Percentiles rank a stretch among this genome's conserved stretches.
Conservation (phyloP, 2,888 invertebrate species). For the Alitta virens region DNA sequence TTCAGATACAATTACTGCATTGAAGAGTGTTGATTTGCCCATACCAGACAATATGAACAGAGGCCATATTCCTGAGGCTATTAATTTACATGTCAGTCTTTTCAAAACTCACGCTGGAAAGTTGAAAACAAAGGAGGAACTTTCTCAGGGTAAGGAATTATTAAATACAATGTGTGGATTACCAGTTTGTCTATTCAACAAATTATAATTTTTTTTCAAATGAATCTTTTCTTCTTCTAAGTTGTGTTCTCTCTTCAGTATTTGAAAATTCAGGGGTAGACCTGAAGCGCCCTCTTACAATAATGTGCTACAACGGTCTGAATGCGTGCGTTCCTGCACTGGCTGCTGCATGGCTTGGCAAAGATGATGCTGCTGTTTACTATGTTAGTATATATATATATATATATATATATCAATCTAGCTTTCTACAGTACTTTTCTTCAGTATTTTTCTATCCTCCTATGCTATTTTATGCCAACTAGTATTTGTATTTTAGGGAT, state of each 20-base stretch:
- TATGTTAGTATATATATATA: neutral
- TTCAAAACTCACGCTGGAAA: conserved; percentile 5
- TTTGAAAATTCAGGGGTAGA: neutral
- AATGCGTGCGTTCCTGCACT: neutral
- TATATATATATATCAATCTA: too few relatives aligned
- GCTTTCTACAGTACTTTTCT: too few relatives aligned
- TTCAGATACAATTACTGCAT: neutral
- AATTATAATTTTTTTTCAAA: too few relatives aligned
- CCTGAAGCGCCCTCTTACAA: neutral
- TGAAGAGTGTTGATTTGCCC: neutral
- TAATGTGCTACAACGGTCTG: neutral
- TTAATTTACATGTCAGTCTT: conserved; percentile 25
- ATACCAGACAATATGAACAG: conserved; percentile 2
- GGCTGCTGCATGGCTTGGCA: neutral
- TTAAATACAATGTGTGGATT: too few relatives aligned
- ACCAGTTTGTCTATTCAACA: too few relatives aligned
- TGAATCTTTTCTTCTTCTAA: too few relatives aligned
- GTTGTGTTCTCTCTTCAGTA: neutral
- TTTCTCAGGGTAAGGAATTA: too few relatives aligned
- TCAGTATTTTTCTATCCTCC: too few relatives aligned
- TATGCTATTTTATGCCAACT: too few relatives aligned
- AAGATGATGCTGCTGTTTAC: neutral
- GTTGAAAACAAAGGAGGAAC: too few relatives aligned
- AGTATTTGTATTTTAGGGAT: too few relatives aligned
- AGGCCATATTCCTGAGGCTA: conserved; percentile 32